Evolutionary conservation across 2,113 vertebrate species (phyloP).

Genomic region (Isurus oxyrinchus): DNA sequence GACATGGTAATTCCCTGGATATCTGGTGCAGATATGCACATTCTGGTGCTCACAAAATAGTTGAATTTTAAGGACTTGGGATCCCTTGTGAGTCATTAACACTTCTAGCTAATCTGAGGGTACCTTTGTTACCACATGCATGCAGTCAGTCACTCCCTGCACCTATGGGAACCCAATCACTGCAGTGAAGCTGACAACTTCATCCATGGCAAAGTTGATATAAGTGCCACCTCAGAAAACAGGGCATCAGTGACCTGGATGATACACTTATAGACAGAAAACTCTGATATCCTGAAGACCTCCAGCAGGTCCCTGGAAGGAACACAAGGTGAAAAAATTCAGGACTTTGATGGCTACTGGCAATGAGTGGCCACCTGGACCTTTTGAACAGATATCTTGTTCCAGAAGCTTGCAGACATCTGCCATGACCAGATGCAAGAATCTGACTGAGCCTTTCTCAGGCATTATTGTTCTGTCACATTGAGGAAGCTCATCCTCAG

Average conservation of each 20-base stretch:
- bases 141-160: background rate
- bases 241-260: background rate
- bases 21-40: too few species aligned
- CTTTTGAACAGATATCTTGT: background rate
- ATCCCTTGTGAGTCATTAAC: background rate
- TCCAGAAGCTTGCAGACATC: background rate
- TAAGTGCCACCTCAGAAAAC: background rate
- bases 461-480: too few species aligned
- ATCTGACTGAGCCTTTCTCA: too few species aligned
- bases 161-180: background rate
- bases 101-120: background rate
- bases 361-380: background rate
- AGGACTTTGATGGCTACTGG: background rate
- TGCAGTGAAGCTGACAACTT: background rate
- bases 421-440: too few species aligned
- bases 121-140: background rate
- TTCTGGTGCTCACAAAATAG: too few species aligned
- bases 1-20: too few species aligned
- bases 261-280: background rate
- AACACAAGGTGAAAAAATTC: background rate
- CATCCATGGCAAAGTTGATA: background rate
- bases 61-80: background rate
- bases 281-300: background rate
- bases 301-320: background rate
- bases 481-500: too few species aligned